phyloP scores from a whole-genome alignment of 2,888 invertebrate genomes.

The Pachydiplax longipennis region DNA sequence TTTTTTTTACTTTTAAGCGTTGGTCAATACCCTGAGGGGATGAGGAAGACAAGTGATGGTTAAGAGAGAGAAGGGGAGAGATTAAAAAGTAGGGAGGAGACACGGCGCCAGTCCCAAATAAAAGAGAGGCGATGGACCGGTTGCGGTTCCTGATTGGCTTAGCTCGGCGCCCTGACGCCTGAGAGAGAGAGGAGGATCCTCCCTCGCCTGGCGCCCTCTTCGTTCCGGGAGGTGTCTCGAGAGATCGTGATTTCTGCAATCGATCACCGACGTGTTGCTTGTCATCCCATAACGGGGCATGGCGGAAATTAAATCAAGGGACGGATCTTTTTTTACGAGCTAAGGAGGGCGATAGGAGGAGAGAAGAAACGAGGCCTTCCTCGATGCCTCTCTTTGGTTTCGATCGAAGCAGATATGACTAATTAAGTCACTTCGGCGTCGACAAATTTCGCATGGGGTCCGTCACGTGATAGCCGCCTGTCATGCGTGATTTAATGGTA shows the following conservation, averaged over 20 bases:
- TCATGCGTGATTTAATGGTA: conserved; percentile 39
- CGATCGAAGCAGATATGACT: not conserved
- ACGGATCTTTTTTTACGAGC: not conserved
- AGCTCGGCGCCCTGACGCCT: not conserved
- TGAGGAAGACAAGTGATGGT: not conserved
- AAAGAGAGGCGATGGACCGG: conserved; percentile 17
- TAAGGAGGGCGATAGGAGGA: not conserved
- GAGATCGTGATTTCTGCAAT: conserved; percentile 37
- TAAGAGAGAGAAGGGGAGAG: not conserved
- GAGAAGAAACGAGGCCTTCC: not conserved
- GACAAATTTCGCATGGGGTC: conserved; percentile 31
- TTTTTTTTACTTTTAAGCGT: conserved; percentile 8
- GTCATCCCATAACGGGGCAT: conserved; percentile 44
- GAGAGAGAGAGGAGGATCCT: not conserved
- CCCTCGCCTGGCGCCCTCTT: not conserved
- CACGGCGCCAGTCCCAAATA: conserved; percentile 35
- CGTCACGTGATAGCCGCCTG: conserved; percentile 25
- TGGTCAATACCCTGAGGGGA: conserved; percentile 24
- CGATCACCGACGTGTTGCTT: conserved; percentile 37
- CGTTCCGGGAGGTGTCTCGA: not conserved
- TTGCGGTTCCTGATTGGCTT: conserved; percentile 40
- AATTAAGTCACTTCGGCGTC: conserved; percentile 27
- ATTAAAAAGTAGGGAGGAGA: not conserved
- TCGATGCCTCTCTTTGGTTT: not conserved
- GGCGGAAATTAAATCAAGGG: conserved; percentile 43